Evolutionary conservation across 1,140 invertebrate genomes (phyloP).

Genomic region (Drosophila parabipectinata): DNA sequence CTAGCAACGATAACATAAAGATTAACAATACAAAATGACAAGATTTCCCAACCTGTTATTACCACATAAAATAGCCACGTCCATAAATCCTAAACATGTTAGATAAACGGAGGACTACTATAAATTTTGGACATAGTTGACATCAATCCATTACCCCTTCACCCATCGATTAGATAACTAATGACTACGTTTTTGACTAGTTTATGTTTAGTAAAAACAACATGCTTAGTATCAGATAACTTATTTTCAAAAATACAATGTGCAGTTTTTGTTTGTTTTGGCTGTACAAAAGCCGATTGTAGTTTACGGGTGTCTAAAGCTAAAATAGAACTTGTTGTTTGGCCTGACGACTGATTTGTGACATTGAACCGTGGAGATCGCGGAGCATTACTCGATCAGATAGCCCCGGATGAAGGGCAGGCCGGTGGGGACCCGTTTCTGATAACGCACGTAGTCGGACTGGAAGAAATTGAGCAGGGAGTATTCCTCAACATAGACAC

Average conservation of each 20-base stretch:
- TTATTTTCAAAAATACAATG: conserved; percentile 30
- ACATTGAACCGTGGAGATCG: conserved; percentile 40
- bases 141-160: neutral
- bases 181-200: conserved; percentile 27
- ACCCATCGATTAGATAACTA: conserved; percentile 21
- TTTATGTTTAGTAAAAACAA: conserved; percentile 34
- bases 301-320: conserved; percentile 20
- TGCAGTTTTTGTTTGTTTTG: conserved; percentile 24
- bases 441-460: conserved; percentile 94
- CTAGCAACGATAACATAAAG: neutral
- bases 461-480: conserved; percentile 98
- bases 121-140: neutral
- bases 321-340: conserved; percentile 37
- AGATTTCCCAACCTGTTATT: neutral
- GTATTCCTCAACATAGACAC: conserved; percentile 95
- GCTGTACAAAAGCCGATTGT: conserved; percentile 27
- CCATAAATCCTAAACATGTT: conserved; percentile 8
- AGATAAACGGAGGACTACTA: neutral
- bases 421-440: conserved; percentile 93
- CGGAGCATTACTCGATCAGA: conserved; percentile 58
- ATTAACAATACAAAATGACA: too few species aligned
- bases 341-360: conserved; percentile 26
- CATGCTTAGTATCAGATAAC: conserved; percentile 24
- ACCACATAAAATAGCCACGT: neutral
- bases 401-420: conserved; percentile 96